Evolutionary conservation across 92 coral and sea anemone species (phyloP), one percentile per base, ranked within the genome.

Genomic region (Scolanthus callimorphus): DNA sequence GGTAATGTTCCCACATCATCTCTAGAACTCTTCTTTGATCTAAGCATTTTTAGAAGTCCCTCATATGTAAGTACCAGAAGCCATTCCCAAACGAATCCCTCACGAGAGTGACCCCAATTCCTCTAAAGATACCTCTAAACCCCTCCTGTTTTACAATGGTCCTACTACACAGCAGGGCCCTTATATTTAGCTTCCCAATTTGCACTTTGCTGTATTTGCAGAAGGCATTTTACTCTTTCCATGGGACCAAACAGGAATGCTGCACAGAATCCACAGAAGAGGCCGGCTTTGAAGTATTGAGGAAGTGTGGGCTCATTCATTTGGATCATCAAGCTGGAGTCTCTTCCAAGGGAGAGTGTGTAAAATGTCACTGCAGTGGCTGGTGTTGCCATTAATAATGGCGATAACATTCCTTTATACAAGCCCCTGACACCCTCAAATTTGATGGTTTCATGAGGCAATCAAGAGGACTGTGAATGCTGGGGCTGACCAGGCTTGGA

Each of bases 341-440:
- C 73, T 88, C 59, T 79, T n/a, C 88, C 97, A 52, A 83, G 50
- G 23, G 84, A 84, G 27, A 85, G 78, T 15, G 85, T 80, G 66
- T 71, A 85, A 52, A 91, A 91, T 27, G 67, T 55, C 55, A 91
- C 20, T 22, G 95, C 94, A 24, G 80, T 29, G 3, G 64, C 60
- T 3, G 97, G 97, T 20, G 80, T 77, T 20, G 89, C 69, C 25
- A 88, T 67, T 25, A 81, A 61, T 17, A 91, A 37, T 8, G 94
- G 97, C 22, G 95, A 60, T 15, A 80, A 57, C 80, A 91, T 85
- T 26, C 97, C 95, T 54, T 79, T 74, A 49, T 73, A 86, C 61
- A 91, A 48, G 12, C 88, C 82, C 26, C 79, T 27, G 41, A 77
- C 50, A 0, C 97, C 97, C 57, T 83, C 97, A 22, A 46, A 62